Conservation (phyloP, 2,797 vertebrate species). For the Xenentodon cancila region DNA sequence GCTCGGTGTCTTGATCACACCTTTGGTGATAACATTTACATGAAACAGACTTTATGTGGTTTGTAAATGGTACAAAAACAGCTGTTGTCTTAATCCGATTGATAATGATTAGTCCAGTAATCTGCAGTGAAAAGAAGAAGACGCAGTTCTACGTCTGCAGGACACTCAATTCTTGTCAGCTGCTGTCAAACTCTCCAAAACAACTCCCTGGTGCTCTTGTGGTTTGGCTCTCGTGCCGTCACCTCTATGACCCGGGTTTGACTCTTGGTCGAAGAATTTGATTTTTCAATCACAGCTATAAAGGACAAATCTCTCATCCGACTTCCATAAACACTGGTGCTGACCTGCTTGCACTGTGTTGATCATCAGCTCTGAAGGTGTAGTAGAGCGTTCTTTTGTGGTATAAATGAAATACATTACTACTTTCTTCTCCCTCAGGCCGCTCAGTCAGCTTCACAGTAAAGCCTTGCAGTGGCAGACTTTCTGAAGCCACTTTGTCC, state of each 20-base stretch:
- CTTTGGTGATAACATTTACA: too few species aligned
- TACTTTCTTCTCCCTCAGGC: conserved; percentile 85
- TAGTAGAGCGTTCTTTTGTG: conserved; percentile 97
- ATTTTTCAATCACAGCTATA: neutral
- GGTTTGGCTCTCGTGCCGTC: conserved; percentile 82
- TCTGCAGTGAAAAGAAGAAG: too few species aligned
- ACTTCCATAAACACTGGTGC: neutral
- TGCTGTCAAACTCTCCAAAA: neutral
- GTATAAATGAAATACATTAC: conserved; percentile 92
- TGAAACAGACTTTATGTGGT: too few species aligned
- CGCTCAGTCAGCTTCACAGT: conserved; percentile 88
- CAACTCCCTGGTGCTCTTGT: conserved; percentile 74
- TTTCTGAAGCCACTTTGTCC: conserved; percentile 95
- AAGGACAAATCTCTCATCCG: neutral
- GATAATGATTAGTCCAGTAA: too few species aligned
- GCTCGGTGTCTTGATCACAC: too few species aligned
- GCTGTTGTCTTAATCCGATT: too few species aligned
- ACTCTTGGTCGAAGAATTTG: conserved; percentile 79
- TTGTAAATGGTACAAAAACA: too few species aligned
- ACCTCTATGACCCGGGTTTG: conserved; percentile 77
- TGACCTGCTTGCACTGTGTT: conserved; percentile 79
- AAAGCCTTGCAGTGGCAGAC: conserved; percentile 94
- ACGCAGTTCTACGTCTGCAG: too few species aligned
- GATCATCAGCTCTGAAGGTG: conserved; percentile 92
- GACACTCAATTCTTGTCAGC: too few species aligned